Evolutionary conservation across 2,888 invertebrate genomes (phyloP), one percentile per base, ranked within the genome.

Genomic region (Hypercompe scribonia): DNA sequence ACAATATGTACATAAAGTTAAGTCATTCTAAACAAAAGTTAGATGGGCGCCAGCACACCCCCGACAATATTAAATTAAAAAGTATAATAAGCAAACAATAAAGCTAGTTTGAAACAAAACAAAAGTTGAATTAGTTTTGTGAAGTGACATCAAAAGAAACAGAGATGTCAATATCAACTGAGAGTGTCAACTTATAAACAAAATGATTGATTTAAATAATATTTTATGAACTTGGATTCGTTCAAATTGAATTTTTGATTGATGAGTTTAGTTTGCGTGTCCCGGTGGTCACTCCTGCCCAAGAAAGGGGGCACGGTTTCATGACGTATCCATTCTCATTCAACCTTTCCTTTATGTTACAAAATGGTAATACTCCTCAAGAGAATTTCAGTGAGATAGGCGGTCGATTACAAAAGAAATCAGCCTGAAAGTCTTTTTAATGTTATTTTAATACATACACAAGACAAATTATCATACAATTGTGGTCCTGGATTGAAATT

Each of bases 51-150:
- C 46, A 65, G 34, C 28, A 5, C 28, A 36, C 70, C 54, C 31
- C 64, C 39, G 71, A 66, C 58, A 66, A 66, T 15, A 66, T 58
- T 61, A 54, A 70, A 58, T 66, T 66, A 70, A 70, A 70, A 64
- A 70, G 42, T 63, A 50, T 61, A 61, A 61, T 61, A 61, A 31
- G 31, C 28, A 54, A 54, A 54, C 24, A 69, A 61, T 36, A 18
- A 65, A 71, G 36, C 36, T 36, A 66, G 54, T 71, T 71, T 31
- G 18, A 50, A 66, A 71, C 65, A 71, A 66, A 58, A 39, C 66
- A 71, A 58, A 42, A 66, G 58, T 71, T 71, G 50, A 65, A 71
- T 71, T 71, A 71, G 66, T 71, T n/a, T 66, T 34, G 28, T 39
- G 21, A 70, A 46, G 65, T 71, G n/a, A 42, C 15, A 58, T 66